Base-by-base conservation (phyloP, 2,888 invertebrate genomes). In the Boloria euphrosyne region DNA sequence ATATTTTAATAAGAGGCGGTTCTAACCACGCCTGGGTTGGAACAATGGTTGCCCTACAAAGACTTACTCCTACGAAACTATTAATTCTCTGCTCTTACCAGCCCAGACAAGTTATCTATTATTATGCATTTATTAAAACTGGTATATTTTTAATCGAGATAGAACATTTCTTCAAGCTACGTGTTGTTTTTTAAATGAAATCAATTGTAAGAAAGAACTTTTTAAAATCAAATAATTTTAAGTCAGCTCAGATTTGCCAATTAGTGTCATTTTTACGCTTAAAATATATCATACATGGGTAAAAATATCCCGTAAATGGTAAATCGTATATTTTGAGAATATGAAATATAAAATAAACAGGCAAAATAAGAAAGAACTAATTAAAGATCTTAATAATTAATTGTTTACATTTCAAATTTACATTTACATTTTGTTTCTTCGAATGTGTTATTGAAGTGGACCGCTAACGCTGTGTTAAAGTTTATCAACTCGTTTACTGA, bases 1-100 rank as follows among this genome's bases (percentile, higher is more conserved):
- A 49, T 57, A 66, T 58, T 58, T 62, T 44, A 57, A 66, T 62
- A 65, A 43, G 13, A 58, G 57, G 66, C 52, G 57, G 62, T 46
- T 31, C 22, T 51, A 4, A 47, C 62, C 66, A 66, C 62, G 62
- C 62, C 66, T 47, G 10, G 17, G 31, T 38, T 38, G 46, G 62
- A 66, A 66, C 66, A 66, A 66, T 66, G 47, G 62, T 47, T 57
- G 57, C 44, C 46, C 22, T 17, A 55, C 13, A 43, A 62, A 50
- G 44, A 51, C 51, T 62, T 38, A 58, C 62, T 57, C 66, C 62
- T 47, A 66, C 66, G 57, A 57, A 22, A 38, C 46, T 46, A 46
- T 62, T 13, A 58, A 51, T 66, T 31, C 46, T 43, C 57, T 17
- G 14, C 49, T 13, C 0, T 52, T 58, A 58, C 51, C 13, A 13